Evolutionary conservation across 2,888 invertebrate species (phyloP), one percentile per base, ranked within the genome.

Genomic region (Clepsis dumicolana): DNA sequence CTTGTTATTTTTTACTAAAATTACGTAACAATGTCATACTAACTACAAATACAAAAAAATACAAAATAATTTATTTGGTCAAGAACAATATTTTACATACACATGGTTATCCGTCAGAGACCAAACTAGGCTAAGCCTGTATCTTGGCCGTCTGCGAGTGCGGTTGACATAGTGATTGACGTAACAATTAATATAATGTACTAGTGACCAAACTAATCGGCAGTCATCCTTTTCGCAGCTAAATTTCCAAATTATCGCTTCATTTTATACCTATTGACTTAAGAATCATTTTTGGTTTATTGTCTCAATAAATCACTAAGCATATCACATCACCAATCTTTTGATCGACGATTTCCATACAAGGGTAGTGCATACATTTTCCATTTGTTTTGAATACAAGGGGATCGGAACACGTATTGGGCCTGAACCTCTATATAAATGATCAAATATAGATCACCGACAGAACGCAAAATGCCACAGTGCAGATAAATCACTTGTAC

Each of bases 331-430:
- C 75, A 77, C 84, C 79, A 73, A 87, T 87, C 83, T 80, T 79
- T 82, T 86, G 85, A 88, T 87, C 85, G 85, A 87, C 85, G 83
- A 86, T 86, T 82, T 85, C 83, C 80, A 81, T 83, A 86, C 88
- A 86, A 86, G 80, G 72, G 68, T 79, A 77, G 75, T 83, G 85
- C 80, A 89, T 90, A 88, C 89, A 89, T 88, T 86, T 82, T 77
- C 80, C 81, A 85, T 90, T 89, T 85, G 82, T 83, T 89, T 86
- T 82, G 82, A 84, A 85, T 87, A 84, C 81, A 80, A 80, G 78
- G 77, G 81, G 77, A 76, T 76, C 73, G 73, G 72, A 78, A 81
- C 80, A 82, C 73, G 80, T 84, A 83, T 81, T 80, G 80, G 79
- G 77, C 71, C 71, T 77, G 79, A 74, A 77, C 79, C 74, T 79